Evolutionary conservation across 2,888 invertebrate species (phyloP).

Genomic region (Arctia plantaginis): DNA sequence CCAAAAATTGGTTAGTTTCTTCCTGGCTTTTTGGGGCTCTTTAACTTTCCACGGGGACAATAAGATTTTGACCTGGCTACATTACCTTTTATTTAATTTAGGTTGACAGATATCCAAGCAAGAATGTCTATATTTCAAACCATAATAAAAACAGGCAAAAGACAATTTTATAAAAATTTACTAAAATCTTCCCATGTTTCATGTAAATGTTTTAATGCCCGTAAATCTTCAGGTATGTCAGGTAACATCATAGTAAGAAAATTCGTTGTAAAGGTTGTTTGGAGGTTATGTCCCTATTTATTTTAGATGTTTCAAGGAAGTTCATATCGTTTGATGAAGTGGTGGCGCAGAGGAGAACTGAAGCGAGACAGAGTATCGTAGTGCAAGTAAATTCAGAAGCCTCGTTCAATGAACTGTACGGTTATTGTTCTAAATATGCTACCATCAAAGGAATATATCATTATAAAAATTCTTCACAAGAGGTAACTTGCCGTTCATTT

Average conservation of each 20-base stretch:
- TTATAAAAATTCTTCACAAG: slow-evolving; percentile 83
- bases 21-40: neutral
- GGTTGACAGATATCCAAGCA: slow-evolving; percentile 29
- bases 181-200: slow-evolving; percentile 55
- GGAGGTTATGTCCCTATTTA: slow-evolving; percentile 71
- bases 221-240: slow-evolving; percentile 72
- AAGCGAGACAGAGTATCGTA: slow-evolving; percentile 90
- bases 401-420: slow-evolving; percentile 89
- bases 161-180: slow-evolving; percentile 65
- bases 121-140: slow-evolving; percentile 81
- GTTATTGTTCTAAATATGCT: slow-evolving; percentile 90
- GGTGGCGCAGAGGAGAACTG: slow-evolving; percentile 85
- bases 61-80: neutral
- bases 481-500: slow-evolving; percentile 62
- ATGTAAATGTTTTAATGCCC: slow-evolving; percentile 66
- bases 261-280: slow-evolving; percentile 56
- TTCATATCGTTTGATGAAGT: slow-evolving; percentile 86
- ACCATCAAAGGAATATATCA: slow-evolving; percentile 88
- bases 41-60: neutral
- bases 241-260: slow-evolving; percentile 27
- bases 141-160: slow-evolving; percentile 67
- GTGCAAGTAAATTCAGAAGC: slow-evolving; percentile 92
- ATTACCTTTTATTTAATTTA: slow-evolving; percentile 1
- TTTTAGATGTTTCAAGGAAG: slow-evolving; percentile 71
- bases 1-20: neutral